These are phyloP conservation scores for Pheosia gnoma DNA, from an alignment of 2,888 invertebrate genomes.

Conservation along the genomic window DNA sequence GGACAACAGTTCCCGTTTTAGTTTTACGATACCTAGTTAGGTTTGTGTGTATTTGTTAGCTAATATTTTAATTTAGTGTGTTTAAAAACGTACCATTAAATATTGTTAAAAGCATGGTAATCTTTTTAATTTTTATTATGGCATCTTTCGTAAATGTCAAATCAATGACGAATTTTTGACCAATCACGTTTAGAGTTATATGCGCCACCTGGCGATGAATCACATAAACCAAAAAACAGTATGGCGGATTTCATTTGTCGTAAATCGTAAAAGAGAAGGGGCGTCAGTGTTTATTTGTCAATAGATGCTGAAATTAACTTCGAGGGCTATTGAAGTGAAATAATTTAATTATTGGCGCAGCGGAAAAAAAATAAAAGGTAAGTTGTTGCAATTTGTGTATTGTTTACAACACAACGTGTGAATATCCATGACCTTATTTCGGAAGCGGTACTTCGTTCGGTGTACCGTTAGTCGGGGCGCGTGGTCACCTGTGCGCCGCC, in stretches of 20 bases:
- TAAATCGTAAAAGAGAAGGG: slow-evolving; percentile 62
- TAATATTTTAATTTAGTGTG: slow-evolving; percentile 46
- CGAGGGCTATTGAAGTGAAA: slow-evolving; percentile 20
- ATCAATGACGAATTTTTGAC: slow-evolving; percentile 34
- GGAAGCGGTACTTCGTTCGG: slow-evolving; percentile 67
- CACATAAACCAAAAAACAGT: slow-evolving; percentile 56
- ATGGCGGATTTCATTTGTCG: slow-evolving; percentile 77
- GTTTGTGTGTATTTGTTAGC: slow-evolving; percentile 56
- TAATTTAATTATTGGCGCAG: slow-evolving; percentile 21
- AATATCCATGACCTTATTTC: slow-evolving; percentile 81
- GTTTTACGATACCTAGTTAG: slow-evolving; percentile 47
- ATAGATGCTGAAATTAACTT: slow-evolving; percentile 35
- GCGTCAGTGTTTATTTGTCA: slow-evolving; percentile 47
- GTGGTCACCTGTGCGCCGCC: slow-evolving; percentile 67
- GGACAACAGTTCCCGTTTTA: slow-evolving; percentile 79
- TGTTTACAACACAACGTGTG: slow-evolving; percentile 64
- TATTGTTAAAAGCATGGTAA: slow-evolving; percentile 38
- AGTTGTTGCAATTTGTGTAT: slow-evolving; percentile 50
- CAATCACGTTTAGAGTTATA: slow-evolving; percentile 51
- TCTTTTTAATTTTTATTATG: slow-evolving; percentile 35
- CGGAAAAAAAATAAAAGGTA: slow-evolving; percentile 47
- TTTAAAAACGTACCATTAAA: slow-evolving; percentile 50
- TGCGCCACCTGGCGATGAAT: slow-evolving; percentile 69
- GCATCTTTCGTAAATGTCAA: slow-evolving; percentile 26
- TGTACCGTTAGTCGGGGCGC: slow-evolving; percentile 79